Evolutionary conservation across 2,888 invertebrate species (phyloP).

Genomic region (Drosophila seclusa): DNA sequence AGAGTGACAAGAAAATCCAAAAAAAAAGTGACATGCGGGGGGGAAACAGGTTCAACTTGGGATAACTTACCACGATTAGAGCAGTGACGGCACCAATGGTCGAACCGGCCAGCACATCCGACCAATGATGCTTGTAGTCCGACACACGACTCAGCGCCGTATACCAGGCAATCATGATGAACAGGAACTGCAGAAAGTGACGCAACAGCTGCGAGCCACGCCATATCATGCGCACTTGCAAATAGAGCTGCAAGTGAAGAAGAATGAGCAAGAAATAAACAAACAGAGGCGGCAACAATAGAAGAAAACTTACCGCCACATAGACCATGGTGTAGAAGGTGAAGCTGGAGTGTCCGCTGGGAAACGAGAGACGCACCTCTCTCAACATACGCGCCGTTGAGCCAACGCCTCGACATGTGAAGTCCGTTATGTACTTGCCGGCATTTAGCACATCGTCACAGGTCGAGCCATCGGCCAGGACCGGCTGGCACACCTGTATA

Average conservation of each 20-base stretch:
- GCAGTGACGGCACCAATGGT: constrained; percentile 89
- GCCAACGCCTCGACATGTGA: constrained; percentile 87
- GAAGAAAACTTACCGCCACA: constrained; percentile 89
- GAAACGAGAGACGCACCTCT: constrained; percentile 94
- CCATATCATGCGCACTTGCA: constrained; percentile 94
- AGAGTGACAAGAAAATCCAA: background rate
- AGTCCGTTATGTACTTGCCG: constrained; percentile 90
- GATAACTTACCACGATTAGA: constrained; percentile 88
- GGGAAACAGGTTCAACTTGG: background rate
- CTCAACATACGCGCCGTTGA: constrained; percentile 87
- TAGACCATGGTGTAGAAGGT: constrained; percentile 94
- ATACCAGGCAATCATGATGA: constrained; percentile 92
- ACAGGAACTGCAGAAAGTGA: constrained; percentile 93
- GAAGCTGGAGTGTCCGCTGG: constrained; percentile 96
- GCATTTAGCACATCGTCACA: constrained; percentile 86
- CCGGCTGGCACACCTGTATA: constrained; percentile 67
- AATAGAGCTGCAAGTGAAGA: constrained; percentile 89
- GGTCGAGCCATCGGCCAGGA: constrained; percentile 52
- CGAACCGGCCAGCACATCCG: constrained; percentile 95
- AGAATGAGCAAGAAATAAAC: constrained; percentile 4
- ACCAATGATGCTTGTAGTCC: constrained; percentile 99
- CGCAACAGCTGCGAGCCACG: constrained; percentile 91
- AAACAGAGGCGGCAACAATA: background rate
- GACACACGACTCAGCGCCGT: constrained; percentile 96
- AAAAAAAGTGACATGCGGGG: background rate